Evolutionary conservation across 2,797 vertebrate species (phyloP).

Genomic region (Esox masquinongy): DNA sequence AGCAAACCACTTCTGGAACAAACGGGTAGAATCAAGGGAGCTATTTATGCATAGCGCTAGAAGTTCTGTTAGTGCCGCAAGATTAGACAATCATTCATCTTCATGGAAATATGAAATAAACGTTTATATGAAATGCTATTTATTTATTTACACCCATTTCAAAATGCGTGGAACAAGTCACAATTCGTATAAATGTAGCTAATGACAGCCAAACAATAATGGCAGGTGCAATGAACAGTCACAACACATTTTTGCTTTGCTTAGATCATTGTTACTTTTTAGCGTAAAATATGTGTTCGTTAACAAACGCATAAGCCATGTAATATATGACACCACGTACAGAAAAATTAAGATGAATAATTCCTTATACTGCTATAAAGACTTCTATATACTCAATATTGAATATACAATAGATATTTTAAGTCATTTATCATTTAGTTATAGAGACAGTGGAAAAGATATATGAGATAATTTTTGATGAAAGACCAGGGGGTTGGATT

Average conservation of each 20-base stretch:
- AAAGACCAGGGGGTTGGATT: no score
- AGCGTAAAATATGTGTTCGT: neutral
- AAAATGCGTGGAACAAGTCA: neutral
- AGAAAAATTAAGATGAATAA: no score
- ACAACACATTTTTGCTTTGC: neutral
- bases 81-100: neutral
- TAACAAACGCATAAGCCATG: no score
- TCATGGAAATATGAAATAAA: neutral
- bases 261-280: neutral
- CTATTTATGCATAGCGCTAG: neutral
- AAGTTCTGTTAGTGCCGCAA: neutral
- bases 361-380: no score
- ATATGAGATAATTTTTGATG: no score
- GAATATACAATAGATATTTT: no score
- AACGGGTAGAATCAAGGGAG: neutral
- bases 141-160: neutral
- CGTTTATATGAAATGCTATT: neutral
- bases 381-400: no score
- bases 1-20: slow-evolving; percentile 7
- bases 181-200: neutral
- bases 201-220: neutral
- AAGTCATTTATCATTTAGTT: no score
- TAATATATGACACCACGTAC: no score
- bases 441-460: no score
- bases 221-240: neutral